phyloP scores from a whole-genome alignment of 2,797 vertebrate species.

The Phaenicophaeus curvirostris region DNA sequence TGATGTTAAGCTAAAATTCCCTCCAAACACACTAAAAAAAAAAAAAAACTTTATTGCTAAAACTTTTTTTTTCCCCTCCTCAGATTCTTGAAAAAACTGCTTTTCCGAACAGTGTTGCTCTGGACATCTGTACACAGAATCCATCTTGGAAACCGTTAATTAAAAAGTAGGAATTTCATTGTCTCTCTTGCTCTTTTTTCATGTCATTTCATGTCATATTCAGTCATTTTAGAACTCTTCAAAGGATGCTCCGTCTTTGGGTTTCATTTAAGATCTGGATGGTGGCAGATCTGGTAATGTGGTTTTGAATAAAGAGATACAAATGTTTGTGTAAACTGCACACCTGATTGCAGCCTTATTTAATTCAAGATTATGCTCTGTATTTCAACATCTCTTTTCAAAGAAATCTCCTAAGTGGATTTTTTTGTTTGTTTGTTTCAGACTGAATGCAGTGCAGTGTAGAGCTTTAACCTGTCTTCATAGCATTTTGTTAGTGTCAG shows the following conservation, averaged over 20 bases:
- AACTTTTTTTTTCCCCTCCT: conserved; percentile 28
- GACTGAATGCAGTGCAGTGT: conserved; percentile 89
- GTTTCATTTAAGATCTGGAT: neutral
- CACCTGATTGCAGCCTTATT: neutral
- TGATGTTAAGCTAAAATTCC: neutral
- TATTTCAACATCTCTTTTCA: neutral
- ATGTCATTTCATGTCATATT: no score
- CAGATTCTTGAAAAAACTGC: conserved; percentile 94
- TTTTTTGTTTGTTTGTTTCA: conserved; percentile 58
- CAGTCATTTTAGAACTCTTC: neutral
- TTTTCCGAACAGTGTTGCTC: conserved; percentile 83
- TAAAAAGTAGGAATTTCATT: conserved; percentile 85
- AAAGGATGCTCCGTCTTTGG: neutral
- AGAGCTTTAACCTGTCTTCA: conserved; percentile 93
- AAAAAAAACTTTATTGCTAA: conserved; percentile 23
- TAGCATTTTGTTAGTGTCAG: conserved; percentile 89
- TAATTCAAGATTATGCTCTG: neutral
- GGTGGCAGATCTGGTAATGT: neutral
- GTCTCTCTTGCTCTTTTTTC: conserved; percentile 19
- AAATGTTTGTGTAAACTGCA: neutral
- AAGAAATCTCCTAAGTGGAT: neutral
- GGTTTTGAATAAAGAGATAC: neutral
- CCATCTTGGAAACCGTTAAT: conserved; percentile 88
- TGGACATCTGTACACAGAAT: conserved; percentile 83
- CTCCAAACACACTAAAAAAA: neutral